Evolutionary conservation across 2,113 vertebrate species (phyloP).

Genomic region (Mormoops blainvillei): DNA sequence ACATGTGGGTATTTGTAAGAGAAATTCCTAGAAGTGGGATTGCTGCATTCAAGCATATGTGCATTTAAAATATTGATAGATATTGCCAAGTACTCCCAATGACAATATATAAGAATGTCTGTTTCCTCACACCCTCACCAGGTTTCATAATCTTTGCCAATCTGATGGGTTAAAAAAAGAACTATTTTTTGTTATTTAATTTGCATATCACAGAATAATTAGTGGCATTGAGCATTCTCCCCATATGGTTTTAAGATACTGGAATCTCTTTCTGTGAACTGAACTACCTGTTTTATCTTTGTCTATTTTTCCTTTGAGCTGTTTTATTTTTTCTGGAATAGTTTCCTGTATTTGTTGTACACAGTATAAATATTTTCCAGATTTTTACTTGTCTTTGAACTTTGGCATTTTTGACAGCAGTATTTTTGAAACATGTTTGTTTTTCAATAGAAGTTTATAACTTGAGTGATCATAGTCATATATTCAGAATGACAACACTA

Average conservation of each 20-base stretch:
- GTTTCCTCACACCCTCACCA: slow-evolving; percentile 26
- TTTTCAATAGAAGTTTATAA: slow-evolving; percentile 9
- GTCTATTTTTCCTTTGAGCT: background rate
- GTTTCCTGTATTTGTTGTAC: background rate
- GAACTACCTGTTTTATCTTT: slow-evolving; percentile 4
- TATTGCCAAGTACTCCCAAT: slow-evolving; percentile 43
- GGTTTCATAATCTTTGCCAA: slow-evolving; percentile 55
- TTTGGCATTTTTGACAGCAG: background rate
- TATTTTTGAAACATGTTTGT: background rate
- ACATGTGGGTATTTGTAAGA: background rate
- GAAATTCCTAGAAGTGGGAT: slow-evolving; percentile 57
- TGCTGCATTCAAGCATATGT: slow-evolving; percentile 34
- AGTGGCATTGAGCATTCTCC: slow-evolving; percentile 39
- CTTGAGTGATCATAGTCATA: background rate
- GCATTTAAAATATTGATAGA: slow-evolving; percentile 31
- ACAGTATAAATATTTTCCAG: background rate
- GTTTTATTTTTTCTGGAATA: background rate
- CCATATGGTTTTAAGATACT: slow-evolving; percentile 32
- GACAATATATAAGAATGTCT: slow-evolving; percentile 58
- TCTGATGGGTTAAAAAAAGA: slow-evolving; percentile 7
- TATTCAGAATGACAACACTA: background rate
- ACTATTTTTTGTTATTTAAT: slow-evolving; percentile 44
- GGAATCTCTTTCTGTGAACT: background rate
- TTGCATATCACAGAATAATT: slow-evolving; percentile 62
- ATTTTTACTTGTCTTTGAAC: background rate